Base-by-base conservation (phyloP, 2,113 vertebrate genomes). In the Gobiocypris rarus region DNA sequence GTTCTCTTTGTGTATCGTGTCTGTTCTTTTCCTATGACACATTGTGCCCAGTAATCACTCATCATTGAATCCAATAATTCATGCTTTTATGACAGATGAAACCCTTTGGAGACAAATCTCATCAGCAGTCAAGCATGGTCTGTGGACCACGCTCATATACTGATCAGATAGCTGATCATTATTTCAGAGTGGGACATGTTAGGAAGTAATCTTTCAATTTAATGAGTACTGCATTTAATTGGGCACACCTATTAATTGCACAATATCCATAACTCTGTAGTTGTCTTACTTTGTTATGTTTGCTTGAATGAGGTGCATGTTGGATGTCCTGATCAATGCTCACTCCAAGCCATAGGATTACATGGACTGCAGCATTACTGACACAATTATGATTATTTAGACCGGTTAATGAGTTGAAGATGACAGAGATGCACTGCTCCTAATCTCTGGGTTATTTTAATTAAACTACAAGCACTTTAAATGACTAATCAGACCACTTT, bases 381-480 rank as follows among this genome's bases (percentile, higher is more conserved):
- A n/a, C 81, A 88, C 85, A 86, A 88, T 87, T 91, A 82, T 89
- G 89, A 87, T 91, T 89, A 92, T 93, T 89, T 90, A 89, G 84
- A 80, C 76, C n/a, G 80, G 83, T 85, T 90, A 93, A 93, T 90
- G 90, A 91, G 81, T 41, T 69, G 75, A 87, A 92, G 89, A 90
- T 88, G 92, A 90, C 90, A 90, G 87, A n/a, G n/a, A 90, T 89
- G 89, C 92, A 86, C 88, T 22, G 82, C 83, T 90, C 52, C 87
- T 93, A 92, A 94, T 93, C 93, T 91, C 91, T 85, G 86, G 89
- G 90, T 91, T 91, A 91, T 91, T 93, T 93, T 92, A 93, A 94
- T 95, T 93, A 95, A 92, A 93, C 88, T 86, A 88, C 89, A 90
- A 86, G 81, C 89, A 90, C 90, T 92, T 92, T 88, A 89, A 92